phyloP scores from a whole-genome alignment of 92 coral and sea anemone genomes.

The Umimayanthus chanpuru region DNA sequence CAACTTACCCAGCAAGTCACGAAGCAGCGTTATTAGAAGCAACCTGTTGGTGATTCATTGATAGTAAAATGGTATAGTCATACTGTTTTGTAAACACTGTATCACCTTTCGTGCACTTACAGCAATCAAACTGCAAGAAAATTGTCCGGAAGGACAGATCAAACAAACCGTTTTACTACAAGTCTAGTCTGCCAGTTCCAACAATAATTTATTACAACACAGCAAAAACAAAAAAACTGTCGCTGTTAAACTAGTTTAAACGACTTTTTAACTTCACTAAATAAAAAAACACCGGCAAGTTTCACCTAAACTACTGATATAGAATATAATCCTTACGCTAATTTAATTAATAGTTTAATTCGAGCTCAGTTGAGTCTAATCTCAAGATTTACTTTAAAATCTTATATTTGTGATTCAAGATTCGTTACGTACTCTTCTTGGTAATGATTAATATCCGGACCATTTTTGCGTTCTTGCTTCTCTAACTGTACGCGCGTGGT shows the following conservation, averaged over 20 bases:
- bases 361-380: constrained; percentile 1
- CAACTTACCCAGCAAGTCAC: constrained; percentile 2
- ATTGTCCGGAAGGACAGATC: background rate
- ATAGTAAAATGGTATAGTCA: background rate
- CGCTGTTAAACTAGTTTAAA: background rate
- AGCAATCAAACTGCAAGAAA: background rate
- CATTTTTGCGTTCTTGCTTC: background rate
- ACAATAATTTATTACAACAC: background rate
- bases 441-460: background rate
- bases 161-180: background rate
- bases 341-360: constrained; percentile 36
- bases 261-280: background rate
- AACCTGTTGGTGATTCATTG: background rate
- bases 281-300: background rate
- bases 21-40: constrained; percentile 14
- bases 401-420: background rate
- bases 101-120: background rate
- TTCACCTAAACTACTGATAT: constrained; percentile 5
- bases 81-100: background rate
- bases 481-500: background rate
- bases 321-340: background rate
- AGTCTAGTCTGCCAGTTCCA: no score
- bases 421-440: background rate
- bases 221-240: background rate
- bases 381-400: constrained; percentile 1